These are phyloP conservation scores for Probosciger aterrimus DNA, from an alignment of 2,113 vertebrate genomes.

Conservation along the genomic window DNA sequence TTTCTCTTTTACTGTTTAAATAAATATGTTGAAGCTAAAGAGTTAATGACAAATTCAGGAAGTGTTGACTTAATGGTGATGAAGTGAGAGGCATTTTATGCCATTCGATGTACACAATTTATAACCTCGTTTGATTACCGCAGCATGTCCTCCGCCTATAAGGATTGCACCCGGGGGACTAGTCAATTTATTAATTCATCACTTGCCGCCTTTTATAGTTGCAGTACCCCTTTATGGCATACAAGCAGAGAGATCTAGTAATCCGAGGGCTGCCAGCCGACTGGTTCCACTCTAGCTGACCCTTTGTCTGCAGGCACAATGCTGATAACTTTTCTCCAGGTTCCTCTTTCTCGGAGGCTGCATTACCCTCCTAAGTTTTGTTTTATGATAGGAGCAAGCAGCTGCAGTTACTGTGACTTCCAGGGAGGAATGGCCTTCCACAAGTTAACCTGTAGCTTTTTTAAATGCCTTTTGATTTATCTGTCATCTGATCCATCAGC, in stretches of 20 bases:
- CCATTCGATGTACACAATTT: conserved; percentile 75
- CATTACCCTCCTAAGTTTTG: conserved; percentile 56
- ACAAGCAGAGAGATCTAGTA: conserved; percentile 76
- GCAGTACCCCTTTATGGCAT: conserved; percentile 69
- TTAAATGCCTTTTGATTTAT: conserved; percentile 92
- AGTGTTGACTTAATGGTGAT: conserved; percentile 72
- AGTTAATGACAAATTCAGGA: conserved; percentile 71
- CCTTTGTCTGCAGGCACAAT: conserved; percentile 82
- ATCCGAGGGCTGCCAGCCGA: conserved; percentile 76
- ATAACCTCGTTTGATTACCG: conserved; percentile 78
- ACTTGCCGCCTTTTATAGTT: conserved; percentile 75
- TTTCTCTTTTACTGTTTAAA: conserved; percentile 70
- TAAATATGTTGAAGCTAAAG: conserved; percentile 67
- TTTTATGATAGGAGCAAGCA: conserved; percentile 73
- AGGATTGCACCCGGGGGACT: conserved; percentile 82
- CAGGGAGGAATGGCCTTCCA: conserved; percentile 73
- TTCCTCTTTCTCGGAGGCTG: conserved; percentile 51
- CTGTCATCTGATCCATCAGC: conserved; percentile 97
- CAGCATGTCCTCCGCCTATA: conserved; percentile 78
- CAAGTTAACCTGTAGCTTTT: conserved; percentile 93
- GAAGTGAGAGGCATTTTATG: conserved; percentile 66
- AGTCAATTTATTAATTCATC: conserved; percentile 89
- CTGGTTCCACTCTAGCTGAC: conserved; percentile 81
- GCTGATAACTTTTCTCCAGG: conserved; percentile 70
- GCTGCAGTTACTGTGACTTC: conserved; percentile 76